These are phyloP conservation scores for Atrina japonica DNA, from an alignment of 2,888 invertebrate species.

Conservation along the genomic window DNA sequence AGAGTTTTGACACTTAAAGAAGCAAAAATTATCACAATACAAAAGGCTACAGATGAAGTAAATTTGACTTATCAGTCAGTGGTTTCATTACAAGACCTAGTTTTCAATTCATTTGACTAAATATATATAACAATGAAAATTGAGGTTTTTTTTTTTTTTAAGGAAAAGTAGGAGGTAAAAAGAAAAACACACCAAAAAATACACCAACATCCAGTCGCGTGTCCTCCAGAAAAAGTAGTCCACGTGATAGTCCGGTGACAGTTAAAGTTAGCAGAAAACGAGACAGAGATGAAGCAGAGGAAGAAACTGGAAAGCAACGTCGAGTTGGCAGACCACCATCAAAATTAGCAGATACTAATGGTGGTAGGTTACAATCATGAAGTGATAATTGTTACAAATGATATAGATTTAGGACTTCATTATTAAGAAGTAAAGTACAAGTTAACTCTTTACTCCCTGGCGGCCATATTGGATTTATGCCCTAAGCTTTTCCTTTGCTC, in stretches of 20 bases:
- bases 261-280: constrained; percentile 45
- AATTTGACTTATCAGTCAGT: too few species aligned
- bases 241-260: constrained; percentile 68
- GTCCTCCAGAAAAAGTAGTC: constrained; percentile 63
- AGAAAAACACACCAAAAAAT: constrained; percentile 34
- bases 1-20: too few species aligned
- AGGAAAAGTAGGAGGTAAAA: constrained; percentile 37
- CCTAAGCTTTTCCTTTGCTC: too few species aligned
- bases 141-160: constrained; percentile 1
- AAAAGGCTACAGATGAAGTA: too few species aligned
- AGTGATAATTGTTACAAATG: background rate
- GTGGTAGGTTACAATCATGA: constrained; percentile 34
- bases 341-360: constrained; percentile 53
- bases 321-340: constrained; percentile 56
- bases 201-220: constrained; percentile 38
- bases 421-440: too few species aligned
- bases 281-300: constrained; percentile 44
- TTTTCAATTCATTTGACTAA: too few species aligned
- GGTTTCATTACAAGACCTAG: too few species aligned
- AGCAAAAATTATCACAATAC: too few species aligned
- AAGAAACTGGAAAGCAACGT: constrained; percentile 52
- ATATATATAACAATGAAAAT: too few species aligned
- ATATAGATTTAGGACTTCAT: too few species aligned
- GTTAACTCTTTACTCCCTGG: too few species aligned
- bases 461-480: too few species aligned